These are phyloP conservation scores for Proteles cristata DNA, from an alignment of 2,113 vertebrate species.

Conservation along the genomic window DNA sequence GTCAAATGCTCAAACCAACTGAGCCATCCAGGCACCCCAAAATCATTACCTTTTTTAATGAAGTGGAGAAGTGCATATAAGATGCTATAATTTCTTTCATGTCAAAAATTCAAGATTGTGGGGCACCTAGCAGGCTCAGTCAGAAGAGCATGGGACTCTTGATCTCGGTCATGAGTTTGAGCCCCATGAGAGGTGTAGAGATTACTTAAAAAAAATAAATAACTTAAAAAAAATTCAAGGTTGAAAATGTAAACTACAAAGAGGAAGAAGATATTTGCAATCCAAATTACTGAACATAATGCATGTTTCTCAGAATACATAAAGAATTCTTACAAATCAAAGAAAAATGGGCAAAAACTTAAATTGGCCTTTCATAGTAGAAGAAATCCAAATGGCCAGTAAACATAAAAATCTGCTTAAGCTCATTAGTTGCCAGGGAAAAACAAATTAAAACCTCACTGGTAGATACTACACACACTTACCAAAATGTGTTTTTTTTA, in stretches of 20 bases:
- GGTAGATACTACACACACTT: not conserved
- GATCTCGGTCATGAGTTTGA: too few relatives aligned
- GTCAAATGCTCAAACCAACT: too few relatives aligned
- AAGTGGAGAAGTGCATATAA: conserved; percentile 14
- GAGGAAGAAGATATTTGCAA: not conserved
- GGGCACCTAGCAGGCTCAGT: too few relatives aligned
- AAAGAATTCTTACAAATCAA: conserved; percentile 2
- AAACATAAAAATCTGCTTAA: conserved; percentile 9
- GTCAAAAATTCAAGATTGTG: conserved; percentile 43
- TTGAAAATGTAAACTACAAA: not conserved
- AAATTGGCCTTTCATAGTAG: not conserved
- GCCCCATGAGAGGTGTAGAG: too few relatives aligned
- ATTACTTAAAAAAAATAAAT: too few relatives aligned
- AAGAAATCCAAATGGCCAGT: not conserved
- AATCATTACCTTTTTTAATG: conserved; percentile 21
- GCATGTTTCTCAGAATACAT: not conserved
- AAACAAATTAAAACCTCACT: not conserved
- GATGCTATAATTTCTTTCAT: not conserved
- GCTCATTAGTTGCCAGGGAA: not conserved
- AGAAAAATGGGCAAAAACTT: conserved; percentile 22
- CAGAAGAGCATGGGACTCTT: too few relatives aligned
- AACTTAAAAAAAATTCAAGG: conserved; percentile 6
- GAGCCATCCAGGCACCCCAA: not conserved
- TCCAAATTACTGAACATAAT: not conserved
- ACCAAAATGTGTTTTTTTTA: not conserved